Evolutionary conservation across 2,113 vertebrate genomes (phyloP), one percentile per base, ranked within the genome.

Genomic region (Capricornis sumatraensis): DNA sequence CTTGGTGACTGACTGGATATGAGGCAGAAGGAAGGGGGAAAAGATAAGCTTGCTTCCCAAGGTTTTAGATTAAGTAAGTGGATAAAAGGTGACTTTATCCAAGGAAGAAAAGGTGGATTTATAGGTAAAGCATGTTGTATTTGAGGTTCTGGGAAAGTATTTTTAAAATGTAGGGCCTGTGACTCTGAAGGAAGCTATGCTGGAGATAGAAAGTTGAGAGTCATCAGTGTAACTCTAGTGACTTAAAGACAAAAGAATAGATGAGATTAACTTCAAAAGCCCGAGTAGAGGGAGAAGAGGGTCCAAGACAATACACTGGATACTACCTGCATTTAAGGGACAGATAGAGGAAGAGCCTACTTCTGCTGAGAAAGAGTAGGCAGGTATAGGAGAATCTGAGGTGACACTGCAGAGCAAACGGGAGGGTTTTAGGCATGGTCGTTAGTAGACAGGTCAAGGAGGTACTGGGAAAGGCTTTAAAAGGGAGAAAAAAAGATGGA

Each of bases 1-100:
- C n/a, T 5, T 8, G 14, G 28, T 23, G 53, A 50, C 4, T 9
- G 79, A 43, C 0, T 36, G 47, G 13, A 10, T 14, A 3, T 5
- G 57, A 52, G 43, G 7, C 12, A 4, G 5, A 3, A 3, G 8
- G 36, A 19, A n/a, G 19, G 2, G 12, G 7, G 2, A 10, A 43
- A 53, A 45, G 36, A 60, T 0, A 27, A 53, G 4, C n/a, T 21
- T 86, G 40, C 9, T 15, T 78, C 50, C 36, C 11, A 28, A 62
- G 28, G 23, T 21, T 57, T 57, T 25, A 40, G 25, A 19, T 16
- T 84, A 62, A 94, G 52, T 11, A 67, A 10, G 6, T 83, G 47
- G n/a, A 10, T 83, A 40, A 79, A 43, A 58, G 12, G 21, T 43
- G 62, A 64, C 9, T 47, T 25, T 57, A 88, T 40, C 23, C 19